These are phyloP conservation scores for Octopus bimaculoides DNA, from an alignment of 1,140 invertebrate species.

Conservation along the genomic window DNA sequence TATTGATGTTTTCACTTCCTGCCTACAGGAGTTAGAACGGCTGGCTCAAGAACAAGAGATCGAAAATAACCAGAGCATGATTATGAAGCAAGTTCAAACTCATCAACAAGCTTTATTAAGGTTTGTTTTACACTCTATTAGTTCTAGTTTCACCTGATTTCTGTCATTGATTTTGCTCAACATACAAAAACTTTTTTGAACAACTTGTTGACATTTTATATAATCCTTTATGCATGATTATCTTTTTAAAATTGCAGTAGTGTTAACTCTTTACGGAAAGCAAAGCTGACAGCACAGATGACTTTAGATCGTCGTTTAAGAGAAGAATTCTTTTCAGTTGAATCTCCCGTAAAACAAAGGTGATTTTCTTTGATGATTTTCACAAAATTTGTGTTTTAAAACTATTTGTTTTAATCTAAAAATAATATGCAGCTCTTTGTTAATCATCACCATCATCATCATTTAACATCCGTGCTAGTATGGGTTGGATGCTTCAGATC, in stretches of 20 bases:
- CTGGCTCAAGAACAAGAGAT: constrained; percentile 64
- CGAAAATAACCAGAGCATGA: constrained; percentile 63
- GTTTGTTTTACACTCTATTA: constrained; percentile 19
- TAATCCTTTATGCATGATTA: neutral
- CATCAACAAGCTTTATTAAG: constrained; percentile 47
- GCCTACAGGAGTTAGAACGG: constrained; percentile 48
- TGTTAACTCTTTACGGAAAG: constrained; percentile 50
- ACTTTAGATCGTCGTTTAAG: constrained; percentile 51
- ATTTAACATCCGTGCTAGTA: too few species aligned
- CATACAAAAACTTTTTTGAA: too few species aligned
- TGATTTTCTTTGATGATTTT: constrained; percentile 6
- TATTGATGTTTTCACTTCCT: too few species aligned
- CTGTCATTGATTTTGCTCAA: too few species aligned
- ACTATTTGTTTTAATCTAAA: too few species aligned
- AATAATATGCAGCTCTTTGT: too few species aligned
- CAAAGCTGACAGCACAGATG: constrained; percentile 50
- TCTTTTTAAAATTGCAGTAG: constrained; percentile 34
- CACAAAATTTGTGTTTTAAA: too few species aligned
- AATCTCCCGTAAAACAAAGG: constrained; percentile 35
- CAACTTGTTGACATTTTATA: too few species aligned
- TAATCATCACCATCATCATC: too few species aligned
- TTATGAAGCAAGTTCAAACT: constrained; percentile 52
- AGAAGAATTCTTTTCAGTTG: constrained; percentile 45
- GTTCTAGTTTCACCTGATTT: too few species aligned
- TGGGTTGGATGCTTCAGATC: too few species aligned